Percentiles rank a stretch among this genome's conserved stretches.
Evolutionary conservation across 2,113 vertebrate species (phyloP).

Genomic region (Theristicus caerulescens): DNA sequence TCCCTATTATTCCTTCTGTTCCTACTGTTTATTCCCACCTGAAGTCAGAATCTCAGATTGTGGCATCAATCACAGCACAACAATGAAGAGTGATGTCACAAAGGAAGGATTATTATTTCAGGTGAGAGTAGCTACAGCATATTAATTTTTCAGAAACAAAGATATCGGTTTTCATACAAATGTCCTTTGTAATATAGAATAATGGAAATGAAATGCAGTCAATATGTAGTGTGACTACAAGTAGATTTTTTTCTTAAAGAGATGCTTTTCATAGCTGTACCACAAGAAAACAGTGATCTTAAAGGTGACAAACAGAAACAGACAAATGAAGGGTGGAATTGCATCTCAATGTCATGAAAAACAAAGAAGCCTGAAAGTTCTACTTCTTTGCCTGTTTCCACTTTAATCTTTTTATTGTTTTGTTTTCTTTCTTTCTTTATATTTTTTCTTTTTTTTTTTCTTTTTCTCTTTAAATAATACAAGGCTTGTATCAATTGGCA

Average conservation of each 20-base stretch:
- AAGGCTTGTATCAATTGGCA: not conserved
- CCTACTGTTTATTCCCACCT: constrained; percentile 5
- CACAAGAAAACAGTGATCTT: not conserved
- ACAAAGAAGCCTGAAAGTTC: not conserved
- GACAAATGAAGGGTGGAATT: not conserved
- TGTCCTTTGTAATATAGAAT: not conserved
- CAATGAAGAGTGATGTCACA: constrained; percentile 11
- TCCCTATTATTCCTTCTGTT: not conserved
- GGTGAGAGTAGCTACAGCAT: not conserved
- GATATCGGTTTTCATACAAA: not conserved
- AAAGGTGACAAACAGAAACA: not conserved
- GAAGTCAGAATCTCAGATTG: not conserved
- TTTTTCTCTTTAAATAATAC: not conserved
- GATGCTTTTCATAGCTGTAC: not conserved
- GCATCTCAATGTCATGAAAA: not conserved
- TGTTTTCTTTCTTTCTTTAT: not conserved
- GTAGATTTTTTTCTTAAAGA: not conserved
- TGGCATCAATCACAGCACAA: not conserved
- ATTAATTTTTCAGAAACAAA: constrained; percentile 47
- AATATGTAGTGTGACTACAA: not conserved
- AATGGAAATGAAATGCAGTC: not conserved
- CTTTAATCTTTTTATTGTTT: not conserved
- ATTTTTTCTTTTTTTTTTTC: too few species aligned
- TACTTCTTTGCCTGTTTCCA: not conserved
- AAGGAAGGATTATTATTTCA: constrained; percentile 15